These are phyloP conservation scores for Carposina sasakii DNA, from an alignment of 1,140 invertebrate species.

Conservation along the genomic window DNA sequence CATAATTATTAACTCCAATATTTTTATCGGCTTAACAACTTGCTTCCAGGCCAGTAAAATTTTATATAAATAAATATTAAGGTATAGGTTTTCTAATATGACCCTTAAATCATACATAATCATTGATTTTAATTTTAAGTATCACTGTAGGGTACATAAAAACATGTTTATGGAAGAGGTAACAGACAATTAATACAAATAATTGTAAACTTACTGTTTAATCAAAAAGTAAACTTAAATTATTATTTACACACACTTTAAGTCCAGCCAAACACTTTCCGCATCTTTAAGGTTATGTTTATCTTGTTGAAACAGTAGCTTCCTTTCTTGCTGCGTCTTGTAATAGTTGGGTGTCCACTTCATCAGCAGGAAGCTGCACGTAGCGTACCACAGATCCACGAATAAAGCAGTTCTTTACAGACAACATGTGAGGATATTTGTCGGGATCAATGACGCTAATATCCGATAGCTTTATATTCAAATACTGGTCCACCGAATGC, in stretches of 20 bases:
- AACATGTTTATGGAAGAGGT: too few species aligned
- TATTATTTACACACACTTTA: constrained; percentile 8
- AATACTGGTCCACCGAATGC: constrained; percentile 99
- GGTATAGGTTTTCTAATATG: too few species aligned
- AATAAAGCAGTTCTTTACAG: constrained; percentile 99
- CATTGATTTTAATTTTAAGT: too few species aligned
- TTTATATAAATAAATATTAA: too few species aligned
- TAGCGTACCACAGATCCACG: constrained; percentile 98
- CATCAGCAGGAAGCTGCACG: constrained; percentile 97
- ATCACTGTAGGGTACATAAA: too few species aligned
- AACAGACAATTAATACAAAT: too few species aligned
- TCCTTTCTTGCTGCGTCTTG: constrained; percentile 99
- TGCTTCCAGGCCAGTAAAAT: too few species aligned
- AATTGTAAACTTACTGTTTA: too few species aligned
- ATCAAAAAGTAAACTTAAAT: too few species aligned
- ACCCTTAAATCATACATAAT: too few species aligned
- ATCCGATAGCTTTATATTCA: constrained; percentile 98
- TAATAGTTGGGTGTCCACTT: constrained; percentile 97
- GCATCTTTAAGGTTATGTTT: constrained; percentile 67
- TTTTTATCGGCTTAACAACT: too few species aligned
- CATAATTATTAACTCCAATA: too few species aligned
- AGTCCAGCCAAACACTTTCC: neutral
- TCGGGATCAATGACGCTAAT: constrained; percentile 98
- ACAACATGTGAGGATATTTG: constrained; percentile 99
- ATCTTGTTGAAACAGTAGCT: constrained; percentile 85